A percentile compares a stretch with the other conserved stretches of the same genome.
These are phyloP conservation scores for Nasonia giraulti DNA, from an alignment of 1,140 invertebrate genomes.

Conservation along the genomic window DNA sequence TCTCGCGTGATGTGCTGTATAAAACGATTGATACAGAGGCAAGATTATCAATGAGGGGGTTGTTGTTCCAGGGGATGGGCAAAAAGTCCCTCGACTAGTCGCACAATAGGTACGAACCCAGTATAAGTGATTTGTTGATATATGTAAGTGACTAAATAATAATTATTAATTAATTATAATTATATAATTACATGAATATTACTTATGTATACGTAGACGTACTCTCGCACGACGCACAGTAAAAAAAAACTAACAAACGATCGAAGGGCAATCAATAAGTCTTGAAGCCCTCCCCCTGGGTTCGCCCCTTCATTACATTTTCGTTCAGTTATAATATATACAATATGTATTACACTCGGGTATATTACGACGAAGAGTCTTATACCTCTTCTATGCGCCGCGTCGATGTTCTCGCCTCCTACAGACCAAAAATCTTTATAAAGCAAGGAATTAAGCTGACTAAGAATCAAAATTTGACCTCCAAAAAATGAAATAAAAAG, in stretches of 20 bases:
- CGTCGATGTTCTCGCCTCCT: background rate
- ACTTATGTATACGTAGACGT: slow-evolving; percentile 37
- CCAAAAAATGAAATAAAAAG: slow-evolving; percentile 20
- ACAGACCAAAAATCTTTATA: slow-evolving; percentile 20
- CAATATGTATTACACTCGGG: background rate
- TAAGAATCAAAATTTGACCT: slow-evolving; percentile 48
- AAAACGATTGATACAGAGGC: background rate
- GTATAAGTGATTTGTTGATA: slow-evolving; percentile 42
- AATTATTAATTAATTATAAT: slow-evolving; percentile 31
- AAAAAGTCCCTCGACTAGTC: slow-evolving; percentile 44
- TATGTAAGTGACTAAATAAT: slow-evolving; percentile 8
- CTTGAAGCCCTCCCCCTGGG: background rate
- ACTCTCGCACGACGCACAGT: slow-evolving; percentile 47
- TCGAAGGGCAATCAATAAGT: background rate
- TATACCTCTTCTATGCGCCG: background rate
- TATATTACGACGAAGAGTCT: background rate
- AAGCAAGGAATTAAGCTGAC: slow-evolving; percentile 15
- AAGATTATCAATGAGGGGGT: background rate
- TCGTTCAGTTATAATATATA: background rate
- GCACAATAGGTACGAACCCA: slow-evolving; percentile 48
- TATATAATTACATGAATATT: slow-evolving; percentile 9
- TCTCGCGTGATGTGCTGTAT: background rate
- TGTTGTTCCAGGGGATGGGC: background rate
- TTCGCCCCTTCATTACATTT: background rate
- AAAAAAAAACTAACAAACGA: slow-evolving; percentile 11